phyloP scores from a whole-genome alignment of 2,888 invertebrate genomes.

The Melanophora roralis region DNA sequence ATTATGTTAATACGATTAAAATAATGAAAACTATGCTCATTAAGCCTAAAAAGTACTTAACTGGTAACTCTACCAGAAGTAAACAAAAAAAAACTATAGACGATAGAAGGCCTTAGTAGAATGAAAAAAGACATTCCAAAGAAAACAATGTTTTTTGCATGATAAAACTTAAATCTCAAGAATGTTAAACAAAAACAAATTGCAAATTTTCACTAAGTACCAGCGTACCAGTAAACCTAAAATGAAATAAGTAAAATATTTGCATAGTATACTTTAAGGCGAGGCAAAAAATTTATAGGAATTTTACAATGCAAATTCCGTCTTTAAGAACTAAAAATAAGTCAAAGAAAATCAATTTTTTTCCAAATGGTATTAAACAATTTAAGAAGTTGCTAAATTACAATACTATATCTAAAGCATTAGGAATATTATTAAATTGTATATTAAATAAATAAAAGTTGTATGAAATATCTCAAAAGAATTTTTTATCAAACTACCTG shows the following conservation, averaged over 20 bases:
- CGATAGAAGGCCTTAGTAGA: background rate
- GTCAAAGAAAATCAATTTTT: no score
- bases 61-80: background rate
- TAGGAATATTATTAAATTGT: no score
- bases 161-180: conserved; percentile 53
- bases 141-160: conserved; percentile 35
- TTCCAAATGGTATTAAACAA: background rate
- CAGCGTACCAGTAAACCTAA: background rate
- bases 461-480: no score
- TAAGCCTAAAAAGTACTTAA: conserved; percentile 1
- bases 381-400: no score
- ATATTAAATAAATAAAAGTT: no score
- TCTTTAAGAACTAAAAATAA: background rate
- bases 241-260: conserved; percentile 1
- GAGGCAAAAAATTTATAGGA: no score
- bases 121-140: no score
- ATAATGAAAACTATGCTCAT: no score
- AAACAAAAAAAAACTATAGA: background rate
- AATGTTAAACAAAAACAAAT: conserved; percentile 49
- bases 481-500: background rate
- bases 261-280: conserved; percentile 44
- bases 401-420: no score
- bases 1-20: no score
- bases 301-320: no score
- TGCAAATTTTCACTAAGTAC: conserved; percentile 18